Evolutionary conservation across 2,888 invertebrate species (phyloP).

Genomic region (Drosophila nigricruria): DNA sequence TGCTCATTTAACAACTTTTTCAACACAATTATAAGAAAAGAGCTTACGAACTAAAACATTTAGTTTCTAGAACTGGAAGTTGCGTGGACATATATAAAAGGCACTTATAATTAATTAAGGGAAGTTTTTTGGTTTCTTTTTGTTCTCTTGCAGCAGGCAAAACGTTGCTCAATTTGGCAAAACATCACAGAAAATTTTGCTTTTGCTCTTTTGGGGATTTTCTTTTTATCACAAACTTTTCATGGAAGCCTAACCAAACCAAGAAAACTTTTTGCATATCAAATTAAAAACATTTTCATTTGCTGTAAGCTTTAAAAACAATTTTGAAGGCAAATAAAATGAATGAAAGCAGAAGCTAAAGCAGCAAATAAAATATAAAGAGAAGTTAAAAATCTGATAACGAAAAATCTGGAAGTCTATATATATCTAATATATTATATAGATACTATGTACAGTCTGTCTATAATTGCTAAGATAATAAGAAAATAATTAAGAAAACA

Average conservation of each 20-base stretch:
- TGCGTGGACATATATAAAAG: slow-evolving; percentile 14
- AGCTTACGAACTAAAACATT: slow-evolving; percentile 59
- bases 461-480: not conserved
- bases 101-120: slow-evolving; percentile 59
- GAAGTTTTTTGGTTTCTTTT: not conserved
- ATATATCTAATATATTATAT: not conserved
- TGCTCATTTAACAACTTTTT: slow-evolving; percentile 8
- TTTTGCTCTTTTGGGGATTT: slow-evolving; percentile 1
- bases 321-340: slow-evolving; percentile 67
- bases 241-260: slow-evolving; percentile 74
- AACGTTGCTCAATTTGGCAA: slow-evolving; percentile 56
- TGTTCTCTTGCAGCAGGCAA: slow-evolving; percentile 45
- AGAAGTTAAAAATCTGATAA: not conserved
- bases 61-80: slow-evolving; percentile 25
- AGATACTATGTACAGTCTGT: not conserved
- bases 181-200: slow-evolving; percentile 41
- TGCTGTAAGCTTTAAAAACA: slow-evolving; percentile 78
- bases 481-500: not conserved
- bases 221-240: slow-evolving; percentile 16
- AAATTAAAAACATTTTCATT: slow-evolving; percentile 11
- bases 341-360: slow-evolving; percentile 44
- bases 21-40: slow-evolving; percentile 26
- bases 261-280: slow-evolving; percentile 59
- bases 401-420: not conserved
- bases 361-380: slow-evolving; percentile 33